These are phyloP conservation scores for Urocitellus parryii DNA, from an alignment of 2,113 vertebrate genomes.

Conservation along the genomic window DNA sequence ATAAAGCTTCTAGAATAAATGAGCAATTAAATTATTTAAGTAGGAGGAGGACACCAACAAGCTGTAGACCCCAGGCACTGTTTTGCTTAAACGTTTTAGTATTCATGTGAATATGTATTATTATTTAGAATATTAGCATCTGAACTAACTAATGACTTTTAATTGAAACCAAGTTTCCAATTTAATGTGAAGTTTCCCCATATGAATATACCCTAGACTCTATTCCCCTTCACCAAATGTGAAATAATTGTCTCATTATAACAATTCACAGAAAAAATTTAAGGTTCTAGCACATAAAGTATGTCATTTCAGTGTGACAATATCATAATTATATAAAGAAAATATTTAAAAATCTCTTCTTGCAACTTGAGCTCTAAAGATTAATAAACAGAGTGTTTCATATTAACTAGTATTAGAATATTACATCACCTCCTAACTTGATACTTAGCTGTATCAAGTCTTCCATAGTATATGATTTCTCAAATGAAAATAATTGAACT, in stretches of 20 bases:
- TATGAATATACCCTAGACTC: slow-evolving; percentile 61
- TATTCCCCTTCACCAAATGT: slow-evolving; percentile 30
- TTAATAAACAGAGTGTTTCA: slow-evolving; percentile 74
- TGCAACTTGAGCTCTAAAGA: slow-evolving; percentile 73
- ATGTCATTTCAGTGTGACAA: slow-evolving; percentile 70
- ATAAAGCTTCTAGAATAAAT: slow-evolving; percentile 48
- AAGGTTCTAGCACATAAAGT: slow-evolving; percentile 78
- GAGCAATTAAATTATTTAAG: slow-evolving; percentile 64
- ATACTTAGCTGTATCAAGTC: slow-evolving; percentile 62
- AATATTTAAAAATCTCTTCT: slow-evolving; percentile 69
- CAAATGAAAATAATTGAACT: slow-evolving; percentile 53
- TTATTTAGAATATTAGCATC: slow-evolving; percentile 73
- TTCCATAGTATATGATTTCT: slow-evolving; percentile 47
- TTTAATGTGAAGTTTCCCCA: slow-evolving; percentile 65
- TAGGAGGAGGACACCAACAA: slow-evolving; percentile 72
- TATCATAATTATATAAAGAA: slow-evolving; percentile 79
- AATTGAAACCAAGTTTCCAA: slow-evolving; percentile 68
- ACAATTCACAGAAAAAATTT: slow-evolving; percentile 69
- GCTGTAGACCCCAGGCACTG: slow-evolving; percentile 38
- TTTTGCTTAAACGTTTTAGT: slow-evolving; percentile 68
- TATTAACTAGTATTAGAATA: slow-evolving; percentile 75
- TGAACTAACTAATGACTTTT: slow-evolving; percentile 59
- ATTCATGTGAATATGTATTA: slow-evolving; percentile 73
- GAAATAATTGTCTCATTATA: slow-evolving; percentile 70
- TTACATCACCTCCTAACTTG: slow-evolving; percentile 73